Evolutionary conservation across 2,113 vertebrate species (phyloP).

Genomic region (Neolamprologus fasciatus): DNA sequence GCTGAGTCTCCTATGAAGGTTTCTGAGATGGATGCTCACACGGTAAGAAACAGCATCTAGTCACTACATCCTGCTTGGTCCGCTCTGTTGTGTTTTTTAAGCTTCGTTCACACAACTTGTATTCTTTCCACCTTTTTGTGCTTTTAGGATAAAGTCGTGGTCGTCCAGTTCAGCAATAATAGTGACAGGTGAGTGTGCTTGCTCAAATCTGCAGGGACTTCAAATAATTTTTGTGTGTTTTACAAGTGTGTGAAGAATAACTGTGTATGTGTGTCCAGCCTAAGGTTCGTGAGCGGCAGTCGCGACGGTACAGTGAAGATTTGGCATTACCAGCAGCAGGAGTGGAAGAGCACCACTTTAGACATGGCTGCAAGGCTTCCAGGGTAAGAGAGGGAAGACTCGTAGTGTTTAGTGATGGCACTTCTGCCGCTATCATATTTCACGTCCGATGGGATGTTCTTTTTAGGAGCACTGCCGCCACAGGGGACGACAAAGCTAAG

Average conservation of each 20-base stretch:
- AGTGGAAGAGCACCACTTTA: conserved; percentile 87
- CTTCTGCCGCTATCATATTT: neutral
- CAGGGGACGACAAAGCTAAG: conserved; percentile 90
- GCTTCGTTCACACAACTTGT: neutral
- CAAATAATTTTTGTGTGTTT: neutral
- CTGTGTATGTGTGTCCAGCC: conserved; percentile 59
- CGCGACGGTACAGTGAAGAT: conserved; percentile 91
- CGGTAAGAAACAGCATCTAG: conserved; percentile 68
- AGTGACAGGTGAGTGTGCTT: conserved; percentile 81
- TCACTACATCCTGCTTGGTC: neutral
- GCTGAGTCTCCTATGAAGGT: conserved; percentile 87
- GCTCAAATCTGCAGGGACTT: neutral
- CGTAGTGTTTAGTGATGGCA: neutral
- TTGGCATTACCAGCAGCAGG: conserved; percentile 95
- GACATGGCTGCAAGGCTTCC: conserved; percentile 89
- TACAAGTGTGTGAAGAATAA: neutral
- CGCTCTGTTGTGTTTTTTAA: neutral
- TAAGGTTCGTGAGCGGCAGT: conserved; percentile 96
- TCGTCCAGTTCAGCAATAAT: conserved; percentile 96
- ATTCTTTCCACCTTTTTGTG: neutral
- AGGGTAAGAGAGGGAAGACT: conserved; percentile 72
- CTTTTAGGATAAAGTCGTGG: conserved; percentile 91
- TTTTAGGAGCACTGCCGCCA: conserved; percentile 70
- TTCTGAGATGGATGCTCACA: conserved; percentile 89
- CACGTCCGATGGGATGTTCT: neutral